Conservation (phyloP, 2,113 vertebrate species). For the Galemys pyrenaicus region DNA sequence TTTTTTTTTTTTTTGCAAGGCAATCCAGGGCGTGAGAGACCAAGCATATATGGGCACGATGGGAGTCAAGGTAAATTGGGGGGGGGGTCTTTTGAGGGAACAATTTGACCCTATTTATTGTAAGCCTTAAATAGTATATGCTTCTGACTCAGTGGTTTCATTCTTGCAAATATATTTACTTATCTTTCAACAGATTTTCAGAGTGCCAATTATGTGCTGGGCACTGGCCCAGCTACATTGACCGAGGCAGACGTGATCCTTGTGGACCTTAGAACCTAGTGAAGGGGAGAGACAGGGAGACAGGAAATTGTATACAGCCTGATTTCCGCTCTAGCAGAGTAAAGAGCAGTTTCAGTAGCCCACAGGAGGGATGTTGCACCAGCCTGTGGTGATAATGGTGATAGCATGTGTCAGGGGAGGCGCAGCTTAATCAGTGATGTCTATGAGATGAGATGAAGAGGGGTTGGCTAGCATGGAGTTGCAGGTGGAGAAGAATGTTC, state of each 20-base stretch:
- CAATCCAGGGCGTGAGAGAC: background rate
- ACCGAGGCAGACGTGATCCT: background rate
- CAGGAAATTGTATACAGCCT: background rate
- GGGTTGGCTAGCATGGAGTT: background rate
- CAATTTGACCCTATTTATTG: background rate
- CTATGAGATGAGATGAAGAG: background rate
- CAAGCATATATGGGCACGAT: rapidly evolving
- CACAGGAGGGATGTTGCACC: background rate
- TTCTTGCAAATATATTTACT: background rate
- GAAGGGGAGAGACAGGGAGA: background rate
- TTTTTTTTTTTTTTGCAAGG: background rate
- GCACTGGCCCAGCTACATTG: background rate
- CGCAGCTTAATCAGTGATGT: background rate
- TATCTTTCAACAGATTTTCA: no score
- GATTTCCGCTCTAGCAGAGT: background rate
- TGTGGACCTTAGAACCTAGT: background rate
- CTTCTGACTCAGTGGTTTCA: background rate
- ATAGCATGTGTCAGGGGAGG: background rate
- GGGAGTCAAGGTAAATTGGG: background rate
- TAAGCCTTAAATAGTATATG: background rate
- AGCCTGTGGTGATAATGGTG: background rate
- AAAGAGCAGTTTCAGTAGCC: rapidly evolving
- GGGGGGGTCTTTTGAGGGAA: background rate
- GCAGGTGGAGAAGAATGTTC: background rate
- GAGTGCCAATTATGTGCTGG: background rate